A percentile compares a stretch with the other conserved stretches of the same genome.
These are phyloP conservation scores for Periophthalmus modestus DNA, from an alignment of 2,113 vertebrate genomes.

Conservation along the genomic window DNA sequence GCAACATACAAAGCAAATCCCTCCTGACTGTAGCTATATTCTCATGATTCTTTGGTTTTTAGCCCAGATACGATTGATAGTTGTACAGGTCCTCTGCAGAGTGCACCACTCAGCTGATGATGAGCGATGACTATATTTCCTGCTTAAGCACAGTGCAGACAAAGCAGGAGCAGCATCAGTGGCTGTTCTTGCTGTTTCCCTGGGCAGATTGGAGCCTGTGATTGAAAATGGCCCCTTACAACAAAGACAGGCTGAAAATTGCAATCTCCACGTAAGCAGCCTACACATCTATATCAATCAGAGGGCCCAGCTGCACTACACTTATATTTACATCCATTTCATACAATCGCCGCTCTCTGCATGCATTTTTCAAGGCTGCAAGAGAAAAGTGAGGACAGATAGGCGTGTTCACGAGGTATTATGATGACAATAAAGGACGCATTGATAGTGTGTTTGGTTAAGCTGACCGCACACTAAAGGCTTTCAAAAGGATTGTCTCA, in stretches of 20 bases:
- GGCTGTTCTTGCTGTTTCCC: not conserved
- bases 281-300: constrained; percentile 52
- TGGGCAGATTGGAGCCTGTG: constrained; percentile 33
- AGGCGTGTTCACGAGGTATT: not conserved
- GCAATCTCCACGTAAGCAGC: constrained; percentile 19
- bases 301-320: constrained; percentile 40
- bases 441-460: no score
- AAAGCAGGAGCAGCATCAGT: not conserved
- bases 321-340: constrained; percentile 38
- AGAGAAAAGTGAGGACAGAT: not conserved
- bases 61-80: constrained; percentile 4
- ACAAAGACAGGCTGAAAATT: constrained; percentile 35
- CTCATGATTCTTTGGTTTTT: not conserved
- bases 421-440: no score
- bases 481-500: no score
- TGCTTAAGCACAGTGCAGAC: constrained; percentile 1
- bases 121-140: constrained; percentile 17
- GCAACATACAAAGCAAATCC: not conserved
- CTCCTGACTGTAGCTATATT: not conserved
- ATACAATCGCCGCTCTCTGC: constrained; percentile 19
- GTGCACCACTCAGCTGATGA: not conserved
- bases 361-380: constrained; percentile 1
- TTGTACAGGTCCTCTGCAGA: not conserved
- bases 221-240: constrained; percentile 35
- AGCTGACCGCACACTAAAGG: no score